Evolutionary conservation across 2,113 vertebrate genomes (phyloP), one percentile per base, ranked within the genome.

Genomic region (Eretmochelys imbricata): DNA sequence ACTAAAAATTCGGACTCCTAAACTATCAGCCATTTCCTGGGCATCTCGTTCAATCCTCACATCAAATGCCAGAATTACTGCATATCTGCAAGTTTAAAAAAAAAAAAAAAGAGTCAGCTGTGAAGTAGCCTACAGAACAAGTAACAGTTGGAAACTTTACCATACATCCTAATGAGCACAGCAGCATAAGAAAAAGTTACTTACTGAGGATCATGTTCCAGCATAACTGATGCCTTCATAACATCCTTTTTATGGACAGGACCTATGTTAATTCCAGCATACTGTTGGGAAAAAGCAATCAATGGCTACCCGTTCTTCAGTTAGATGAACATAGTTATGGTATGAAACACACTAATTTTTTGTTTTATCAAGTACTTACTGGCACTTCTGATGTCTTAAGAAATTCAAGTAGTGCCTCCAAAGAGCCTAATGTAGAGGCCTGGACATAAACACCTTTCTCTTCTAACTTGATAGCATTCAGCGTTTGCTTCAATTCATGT

Each of bases 361-460:
- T 6, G 51, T 53, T 20, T 6, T 53, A 54, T 2, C 6, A 3
- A 27, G 76, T 96, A 98, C 99, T 98, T 98, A 99, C 99, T 95
- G 99, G 99, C 96, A 99, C 99, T 98, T 99, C 99, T 49, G 99
- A 99, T 0, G 99, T 99, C 90, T 99, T 98, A 75, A 99, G 98
- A 98, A 99, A 99, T 98, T 99, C 99, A 91, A 99, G 99, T 95
- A 99, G 98, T 54, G 99, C 99, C 97, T 99, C 99, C 96, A 99
- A 98, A 24, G 99, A 99, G 13, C 99, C 99, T 92, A 99, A 97
- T 1, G 99, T 99, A 29, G 99, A 99, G 8, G 99, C 99, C 97
- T 99, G 99, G 48, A 99, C 99, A 69, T 99, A 99, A 54, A 99
- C 99, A 3, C 99, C 99, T 78, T 99, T 99, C 96, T 99, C 99